Conservation (phyloP, 2,797 vertebrate genomes). For the Schizothorax lantsangensis region DNA sequence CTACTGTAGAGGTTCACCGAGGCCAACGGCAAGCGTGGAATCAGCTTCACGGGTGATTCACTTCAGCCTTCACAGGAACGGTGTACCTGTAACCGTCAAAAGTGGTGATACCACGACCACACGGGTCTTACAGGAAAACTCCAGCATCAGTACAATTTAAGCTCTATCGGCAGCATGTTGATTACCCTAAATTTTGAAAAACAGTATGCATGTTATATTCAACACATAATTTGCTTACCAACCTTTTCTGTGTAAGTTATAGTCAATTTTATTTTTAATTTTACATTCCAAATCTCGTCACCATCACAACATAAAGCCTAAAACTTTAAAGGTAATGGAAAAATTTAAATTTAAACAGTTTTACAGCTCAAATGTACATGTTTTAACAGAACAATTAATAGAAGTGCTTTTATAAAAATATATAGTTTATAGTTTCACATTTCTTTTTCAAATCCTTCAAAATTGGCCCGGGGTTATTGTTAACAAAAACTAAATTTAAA, state of each 20-base stretch:
- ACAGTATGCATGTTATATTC: neutral
- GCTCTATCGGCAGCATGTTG: neutral
- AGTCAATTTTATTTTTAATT: neutral
- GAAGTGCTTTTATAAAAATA: neutral
- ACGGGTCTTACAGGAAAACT: neutral
- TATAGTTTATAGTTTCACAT: neutral
- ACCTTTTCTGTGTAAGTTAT: neutral
- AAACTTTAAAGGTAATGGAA: neutral
- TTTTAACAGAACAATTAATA: neutral
- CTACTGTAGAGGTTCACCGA: slow-evolving; percentile 38
- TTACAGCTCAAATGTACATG: neutral
- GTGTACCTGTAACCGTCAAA: slow-evolving; percentile 9
- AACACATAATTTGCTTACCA: neutral
- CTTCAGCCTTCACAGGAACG: neutral
- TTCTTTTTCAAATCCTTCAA: neutral
- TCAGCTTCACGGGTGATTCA: slow-evolving; percentile 13
- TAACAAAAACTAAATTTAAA: slow-evolving; percentile 1
- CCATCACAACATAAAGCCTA: neutral
- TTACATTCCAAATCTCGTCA: neutral
- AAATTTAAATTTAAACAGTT: neutral
- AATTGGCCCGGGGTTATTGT: neutral
- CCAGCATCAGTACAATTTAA: neutral
- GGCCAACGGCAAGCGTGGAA: neutral
- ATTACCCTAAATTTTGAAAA: neutral
- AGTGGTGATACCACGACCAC: neutral